Conservation (phyloP, 2,113 vertebrate genomes). For the Poecile atricapillus region DNA sequence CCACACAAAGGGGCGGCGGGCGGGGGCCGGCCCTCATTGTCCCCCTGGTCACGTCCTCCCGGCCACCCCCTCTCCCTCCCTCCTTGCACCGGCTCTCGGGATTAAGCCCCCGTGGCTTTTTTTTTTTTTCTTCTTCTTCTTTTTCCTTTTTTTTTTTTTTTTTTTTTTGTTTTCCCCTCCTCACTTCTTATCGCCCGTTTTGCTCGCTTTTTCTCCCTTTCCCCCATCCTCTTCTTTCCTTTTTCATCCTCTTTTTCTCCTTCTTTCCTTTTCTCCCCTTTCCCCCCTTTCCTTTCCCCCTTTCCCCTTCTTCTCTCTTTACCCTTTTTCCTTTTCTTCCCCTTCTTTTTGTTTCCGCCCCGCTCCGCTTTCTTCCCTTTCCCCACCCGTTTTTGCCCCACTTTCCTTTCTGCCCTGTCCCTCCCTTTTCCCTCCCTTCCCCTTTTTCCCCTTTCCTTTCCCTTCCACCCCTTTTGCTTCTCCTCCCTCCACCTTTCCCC, state of each 20-base stretch:
- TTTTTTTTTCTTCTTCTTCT: rapidly evolving
- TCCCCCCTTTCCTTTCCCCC: no score
- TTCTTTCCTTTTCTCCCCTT: no score
- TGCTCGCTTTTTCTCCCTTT: neutral
- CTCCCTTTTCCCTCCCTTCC: no score
- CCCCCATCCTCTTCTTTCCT: neutral
- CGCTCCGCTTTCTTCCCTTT: neutral
- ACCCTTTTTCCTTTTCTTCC: no score
- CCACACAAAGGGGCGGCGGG: conserved; percentile 2
- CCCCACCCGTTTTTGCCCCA: neutral
- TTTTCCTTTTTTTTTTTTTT: neutral
- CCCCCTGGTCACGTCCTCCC: conserved; percentile 3
- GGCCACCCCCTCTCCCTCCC: neutral
- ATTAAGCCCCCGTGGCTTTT: neutral
- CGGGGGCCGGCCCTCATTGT: neutral
- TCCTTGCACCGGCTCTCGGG: neutral
- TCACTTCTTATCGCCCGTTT: neutral
- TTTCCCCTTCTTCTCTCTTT: no score
- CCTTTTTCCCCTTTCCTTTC: no score
- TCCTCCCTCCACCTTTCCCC: neutral
- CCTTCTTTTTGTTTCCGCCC: neutral
- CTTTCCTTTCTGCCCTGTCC: neutral
- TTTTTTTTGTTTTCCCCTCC: no score
- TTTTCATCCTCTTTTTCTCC: no score
- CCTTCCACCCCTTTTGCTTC: neutral